phyloP scores from a whole-genome alignment of 2,888 invertebrate genomes.

The Drosophila crucigera region DNA sequence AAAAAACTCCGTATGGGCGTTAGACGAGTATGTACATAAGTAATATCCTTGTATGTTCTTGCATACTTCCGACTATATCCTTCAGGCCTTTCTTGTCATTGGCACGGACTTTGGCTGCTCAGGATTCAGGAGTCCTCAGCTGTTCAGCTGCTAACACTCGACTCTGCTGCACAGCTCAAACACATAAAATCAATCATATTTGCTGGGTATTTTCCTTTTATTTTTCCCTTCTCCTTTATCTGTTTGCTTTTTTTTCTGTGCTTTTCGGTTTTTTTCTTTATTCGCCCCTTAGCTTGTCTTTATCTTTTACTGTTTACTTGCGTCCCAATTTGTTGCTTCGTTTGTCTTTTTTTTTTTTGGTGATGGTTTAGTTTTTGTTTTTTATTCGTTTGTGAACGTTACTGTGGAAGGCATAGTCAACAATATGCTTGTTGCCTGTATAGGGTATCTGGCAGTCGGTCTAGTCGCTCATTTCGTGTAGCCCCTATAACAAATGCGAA shows the following conservation, averaged over 20 bases:
- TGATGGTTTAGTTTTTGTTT: constrained; percentile 10
- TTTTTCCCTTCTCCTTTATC: background rate
- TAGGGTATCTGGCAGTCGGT: constrained; percentile 41
- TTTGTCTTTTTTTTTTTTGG: constrained; percentile 15
- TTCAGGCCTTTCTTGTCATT: constrained; percentile 53
- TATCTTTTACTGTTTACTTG: constrained; percentile 46
- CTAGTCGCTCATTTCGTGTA: background rate
- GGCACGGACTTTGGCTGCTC: constrained; percentile 26
- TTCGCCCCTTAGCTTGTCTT: constrained; percentile 19
- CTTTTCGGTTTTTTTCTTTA: constrained; percentile 19
- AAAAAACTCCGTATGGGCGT: constrained; percentile 32
- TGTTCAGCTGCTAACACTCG: constrained; percentile 12
- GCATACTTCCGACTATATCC: constrained; percentile 67
- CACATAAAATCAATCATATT: constrained; percentile 82
- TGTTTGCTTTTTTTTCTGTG: background rate
- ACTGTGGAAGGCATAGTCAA: background rate
- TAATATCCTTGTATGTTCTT: constrained; percentile 70
- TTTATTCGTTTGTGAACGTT: background rate
- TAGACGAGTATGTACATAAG: constrained; percentile 47
- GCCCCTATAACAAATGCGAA: constrained; percentile 65
- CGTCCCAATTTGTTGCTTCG: constrained; percentile 63
- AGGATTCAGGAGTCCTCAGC: constrained; percentile 15
- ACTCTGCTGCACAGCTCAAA: constrained; percentile 56
- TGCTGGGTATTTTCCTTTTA: constrained; percentile 35
- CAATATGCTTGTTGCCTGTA: constrained; percentile 2